These are phyloP conservation scores for Oreochromis aureus DNA, from an alignment of 2,113 vertebrate genomes.

Conservation along the genomic window DNA sequence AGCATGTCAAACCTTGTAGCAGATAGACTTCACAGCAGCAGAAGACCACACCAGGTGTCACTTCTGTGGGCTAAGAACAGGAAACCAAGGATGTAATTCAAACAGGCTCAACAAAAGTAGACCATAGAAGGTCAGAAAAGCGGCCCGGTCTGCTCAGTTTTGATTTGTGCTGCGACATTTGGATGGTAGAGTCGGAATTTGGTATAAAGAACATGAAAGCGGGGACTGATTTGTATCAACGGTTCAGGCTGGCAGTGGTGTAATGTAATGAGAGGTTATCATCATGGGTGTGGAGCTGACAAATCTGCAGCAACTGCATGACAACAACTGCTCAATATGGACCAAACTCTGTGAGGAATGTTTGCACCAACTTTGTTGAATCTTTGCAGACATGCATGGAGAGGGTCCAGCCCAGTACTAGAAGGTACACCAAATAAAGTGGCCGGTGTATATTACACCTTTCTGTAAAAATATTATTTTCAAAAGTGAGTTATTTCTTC, in stretches of 20 bases:
- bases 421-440: background rate
- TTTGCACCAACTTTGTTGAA: background rate
- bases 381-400: background rate
- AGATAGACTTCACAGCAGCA: background rate
- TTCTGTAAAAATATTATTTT: background rate
- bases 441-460: background rate
- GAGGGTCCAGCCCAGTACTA: background rate
- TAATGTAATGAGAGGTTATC: background rate
- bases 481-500: background rate
- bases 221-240: accelerated
- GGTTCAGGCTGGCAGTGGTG: background rate
- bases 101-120: background rate
- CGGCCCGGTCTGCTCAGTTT: accelerated
- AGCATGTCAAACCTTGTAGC: background rate
- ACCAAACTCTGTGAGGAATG: background rate
- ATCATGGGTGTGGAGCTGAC: background rate
- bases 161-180: background rate
- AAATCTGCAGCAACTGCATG: background rate
- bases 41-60: background rate
- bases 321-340: background rate
- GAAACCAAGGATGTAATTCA: background rate
- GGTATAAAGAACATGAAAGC: background rate
- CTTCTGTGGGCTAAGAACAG: background rate
- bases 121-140: background rate
- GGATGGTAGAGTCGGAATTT: background rate